Evolutionary conservation across 2,113 vertebrate genomes (phyloP), one percentile per base, ranked within the genome.

Genomic region (Rhizomys pruinosus): DNA sequence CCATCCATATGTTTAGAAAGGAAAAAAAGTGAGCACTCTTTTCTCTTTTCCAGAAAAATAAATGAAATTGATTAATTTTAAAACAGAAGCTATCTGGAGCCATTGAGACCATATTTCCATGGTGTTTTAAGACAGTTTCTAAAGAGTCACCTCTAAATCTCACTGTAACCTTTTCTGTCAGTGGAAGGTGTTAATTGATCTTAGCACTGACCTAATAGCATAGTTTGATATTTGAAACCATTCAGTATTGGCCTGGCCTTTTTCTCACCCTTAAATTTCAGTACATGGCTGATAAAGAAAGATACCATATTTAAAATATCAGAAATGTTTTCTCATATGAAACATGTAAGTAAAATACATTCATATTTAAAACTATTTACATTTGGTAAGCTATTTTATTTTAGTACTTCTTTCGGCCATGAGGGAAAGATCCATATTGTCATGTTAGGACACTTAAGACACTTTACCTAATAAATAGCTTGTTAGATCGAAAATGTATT

Each of bases 211-310:
- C 97, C 98, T 97, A 98, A 98, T 97, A 97, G 96, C 97, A 97
- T 97, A 98, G 98, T 98, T 98, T 97, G 98, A 98, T 98, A 98
- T 98, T 98, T 84, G 97, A 98, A 97, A 98, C 98, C 98, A 97
- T 98, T 98, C 91, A 94, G 90, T 94, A 95, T 97, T 98, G 94
- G 92, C 94, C 95, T 97, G 95, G 96, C 94, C 94, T 94, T 97
- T 98, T 98, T 97, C 96, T 98, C 96, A 95, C 97, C 96, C 97
- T 98, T 97, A 98, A 97, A 97, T 98, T 98, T 98, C 93, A 96
- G 93, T 92, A 42, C 94, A 96, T 82, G 89, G 61, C 96, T 97
- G 61, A 93, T 93, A 92, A 96, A 96, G 92, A 93, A 92, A 95
- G 94, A 97, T 91, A 88, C 27, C 59, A 39, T 94, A 81, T 85